phyloP scores from a whole-genome alignment of 2,888 invertebrate genomes.

The Melipona beecheii region DNA sequence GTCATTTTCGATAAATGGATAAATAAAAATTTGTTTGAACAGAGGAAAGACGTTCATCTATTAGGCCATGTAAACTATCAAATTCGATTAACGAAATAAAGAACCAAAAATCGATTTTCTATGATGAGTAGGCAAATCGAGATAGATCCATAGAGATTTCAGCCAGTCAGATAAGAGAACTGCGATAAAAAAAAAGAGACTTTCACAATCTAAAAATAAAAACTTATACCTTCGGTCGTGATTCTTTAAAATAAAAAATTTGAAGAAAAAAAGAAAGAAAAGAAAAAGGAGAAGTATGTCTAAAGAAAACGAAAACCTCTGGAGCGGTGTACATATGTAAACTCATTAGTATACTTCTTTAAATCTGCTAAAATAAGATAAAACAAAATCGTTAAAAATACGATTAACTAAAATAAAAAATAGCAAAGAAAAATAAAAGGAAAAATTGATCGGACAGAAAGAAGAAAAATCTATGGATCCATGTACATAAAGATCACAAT shows the following conservation, averaged over 20 bases:
- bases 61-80: not conserved
- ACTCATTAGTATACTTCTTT: constrained; percentile 8
- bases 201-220: not conserved
- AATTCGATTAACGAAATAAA: not conserved
- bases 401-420: not conserved
- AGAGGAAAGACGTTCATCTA: too few species aligned
- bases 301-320: not conserved
- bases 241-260: not conserved
- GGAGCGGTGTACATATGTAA: not conserved
- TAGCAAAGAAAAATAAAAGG: not conserved
- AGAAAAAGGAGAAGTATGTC: not conserved
- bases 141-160: constrained; percentile 20
- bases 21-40: not conserved
- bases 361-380: not conserved
- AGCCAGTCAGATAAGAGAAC: not conserved
- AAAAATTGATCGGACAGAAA: not conserved
- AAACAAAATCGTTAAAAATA: not conserved
- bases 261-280: not conserved
- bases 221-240: not conserved
- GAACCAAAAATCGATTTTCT: not conserved
- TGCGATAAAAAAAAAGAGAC: not conserved
- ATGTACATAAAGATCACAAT: not conserved
- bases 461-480: constrained; percentile 24
- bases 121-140: not conserved
- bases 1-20: not conserved